Base-by-base conservation (phyloP, 2,888 invertebrate genomes). In the Phortica okadai region DNA sequence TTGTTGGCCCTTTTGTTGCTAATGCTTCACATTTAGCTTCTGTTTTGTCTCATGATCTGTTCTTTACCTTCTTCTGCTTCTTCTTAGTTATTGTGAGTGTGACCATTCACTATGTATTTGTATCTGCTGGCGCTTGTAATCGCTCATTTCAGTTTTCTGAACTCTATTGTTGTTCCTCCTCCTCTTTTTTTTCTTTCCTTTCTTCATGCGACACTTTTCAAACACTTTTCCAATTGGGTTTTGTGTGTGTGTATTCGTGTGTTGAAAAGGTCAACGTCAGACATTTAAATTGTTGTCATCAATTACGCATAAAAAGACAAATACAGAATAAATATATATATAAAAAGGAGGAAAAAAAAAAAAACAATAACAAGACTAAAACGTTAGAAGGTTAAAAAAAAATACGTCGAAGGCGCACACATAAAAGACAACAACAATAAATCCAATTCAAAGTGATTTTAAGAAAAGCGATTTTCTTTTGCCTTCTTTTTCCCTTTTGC, bases 261-360 rank as follows among this genome's bases (percentile, higher is more conserved):
- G 21, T 62, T 62, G 16, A 11, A 25, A 62, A 56, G 56, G 56
- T 56, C 56, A 62, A 62, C 21, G 25, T 62, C 62, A 62, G 62
- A 62, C 62, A 62, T 62, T 62, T 25, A 62, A 62, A 62, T 62
- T 21, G 62, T 62, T 25, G 33, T 62, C 33, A 62, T 62, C 62
- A 62, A 62, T 62, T 62, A 62, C 33, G 62, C 62, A 25, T 62
- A 62, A 62, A 62, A 25, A 10, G 54, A 62, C 62, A 62, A 56
- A 56, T 56, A 56, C 14, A 56, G 2, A 14, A 16, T n/a, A 56
- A 56, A 16, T 1, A 16, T 16, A 25, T 4, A 62, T 21, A 62
- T 62, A 62, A 62, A 62, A 62, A n/a, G n/a, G n/a, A n/a, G n/a
- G n/a, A n/a, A 25, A 2, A 16, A 62, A 6, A 3, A 21, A 62